Conservation (phyloP, 1,140 invertebrate species). For the Anastrepha obliqua region DNA sequence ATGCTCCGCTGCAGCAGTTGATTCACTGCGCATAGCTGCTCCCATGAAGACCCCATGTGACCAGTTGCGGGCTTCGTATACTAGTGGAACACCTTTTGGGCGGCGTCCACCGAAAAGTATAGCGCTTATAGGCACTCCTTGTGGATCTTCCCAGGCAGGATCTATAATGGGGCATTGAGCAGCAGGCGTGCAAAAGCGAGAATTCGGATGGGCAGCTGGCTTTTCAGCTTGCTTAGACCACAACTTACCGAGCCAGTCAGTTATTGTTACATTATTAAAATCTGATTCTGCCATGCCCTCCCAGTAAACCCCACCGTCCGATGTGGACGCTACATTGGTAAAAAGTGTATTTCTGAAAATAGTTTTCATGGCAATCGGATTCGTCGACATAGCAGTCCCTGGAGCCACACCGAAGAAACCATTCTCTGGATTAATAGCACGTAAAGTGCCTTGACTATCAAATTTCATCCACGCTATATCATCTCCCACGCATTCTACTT, state of each 20-base stretch:
- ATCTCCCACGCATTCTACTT: slow-evolving; percentile 89
- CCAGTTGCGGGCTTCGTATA: slow-evolving; percentile 93
- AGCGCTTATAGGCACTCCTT: slow-evolving; percentile 91
- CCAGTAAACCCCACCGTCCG: slow-evolving; percentile 92
- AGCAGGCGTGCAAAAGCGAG: slow-evolving; percentile 92
- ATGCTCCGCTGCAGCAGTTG: slow-evolving; percentile 95
- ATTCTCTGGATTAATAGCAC: slow-evolving; percentile 96
- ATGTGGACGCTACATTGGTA: slow-evolving; percentile 94
- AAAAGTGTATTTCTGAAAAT: slow-evolving; percentile 92
- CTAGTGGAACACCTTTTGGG: slow-evolving; percentile 90
- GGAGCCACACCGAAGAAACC: slow-evolving; percentile 98
- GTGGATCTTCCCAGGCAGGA: slow-evolving; percentile 83
- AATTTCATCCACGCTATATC: slow-evolving; percentile 96
- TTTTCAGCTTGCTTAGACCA: slow-evolving; percentile 80
- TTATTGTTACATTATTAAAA: slow-evolving; percentile 78
- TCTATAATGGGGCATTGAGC: slow-evolving; percentile 93
- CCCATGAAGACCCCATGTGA: slow-evolving; percentile 94
- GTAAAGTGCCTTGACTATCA: slow-evolving; percentile 86
- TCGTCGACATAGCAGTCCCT: slow-evolving; percentile 90
- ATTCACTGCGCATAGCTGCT: slow-evolving; percentile 91
- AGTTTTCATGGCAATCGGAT: slow-evolving; percentile 94
- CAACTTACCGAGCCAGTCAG: slow-evolving; percentile 83
- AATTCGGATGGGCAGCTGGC: slow-evolving; percentile 91
- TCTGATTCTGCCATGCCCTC: slow-evolving; percentile 88
- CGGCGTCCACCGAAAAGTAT: slow-evolving; percentile 95